phyloP scores from a whole-genome alignment of 2,113 vertebrate genomes.

The Ageneiosus marmoratus region DNA sequence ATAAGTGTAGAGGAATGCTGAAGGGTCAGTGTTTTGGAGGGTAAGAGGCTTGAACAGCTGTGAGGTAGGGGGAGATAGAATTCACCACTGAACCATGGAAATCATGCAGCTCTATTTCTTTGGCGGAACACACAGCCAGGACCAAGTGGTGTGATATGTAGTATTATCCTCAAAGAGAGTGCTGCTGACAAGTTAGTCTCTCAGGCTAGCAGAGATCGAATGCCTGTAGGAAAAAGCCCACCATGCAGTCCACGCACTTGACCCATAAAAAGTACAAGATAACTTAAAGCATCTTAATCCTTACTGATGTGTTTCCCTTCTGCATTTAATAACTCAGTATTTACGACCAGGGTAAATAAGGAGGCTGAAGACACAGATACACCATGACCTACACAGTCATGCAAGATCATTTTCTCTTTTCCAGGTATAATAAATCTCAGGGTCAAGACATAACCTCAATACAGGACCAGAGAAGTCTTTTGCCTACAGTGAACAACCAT shows the following conservation, averaged over 20 bases:
- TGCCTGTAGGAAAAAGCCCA: not conserved
- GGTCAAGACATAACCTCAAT: conserved; percentile 40
- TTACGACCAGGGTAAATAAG: conserved; percentile 26
- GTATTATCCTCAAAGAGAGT: conserved; percentile 10
- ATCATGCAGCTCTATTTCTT: conserved; percentile 54
- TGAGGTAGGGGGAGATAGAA: conserved; percentile 56
- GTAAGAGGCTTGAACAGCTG: conserved; percentile 62
- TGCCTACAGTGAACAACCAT: not conserved
- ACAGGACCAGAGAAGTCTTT: not conserved
- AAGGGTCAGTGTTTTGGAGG: conserved; percentile 42
- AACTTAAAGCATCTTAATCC: not conserved
- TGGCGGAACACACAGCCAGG: conserved; percentile 56
- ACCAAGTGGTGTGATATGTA: conserved; percentile 8
- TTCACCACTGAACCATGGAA: conserved; percentile 54
- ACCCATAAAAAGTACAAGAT: conserved; percentile 19
- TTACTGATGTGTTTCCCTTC: not conserved
- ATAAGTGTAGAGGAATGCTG: conserved; percentile 65
- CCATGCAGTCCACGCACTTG: not conserved
- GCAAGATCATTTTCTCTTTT: conserved; percentile 5
- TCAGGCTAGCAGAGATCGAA: conserved; percentile 3
- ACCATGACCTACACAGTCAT: conserved; percentile 8
- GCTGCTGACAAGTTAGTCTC: conserved; percentile 21
- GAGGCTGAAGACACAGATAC: conserved; percentile 8
- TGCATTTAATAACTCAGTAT: not conserved
- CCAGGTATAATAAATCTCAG: conserved; percentile 51